These are phyloP conservation scores for Cybosia mesomella DNA, from an alignment of 2,888 invertebrate species.

Conservation along the genomic window DNA sequence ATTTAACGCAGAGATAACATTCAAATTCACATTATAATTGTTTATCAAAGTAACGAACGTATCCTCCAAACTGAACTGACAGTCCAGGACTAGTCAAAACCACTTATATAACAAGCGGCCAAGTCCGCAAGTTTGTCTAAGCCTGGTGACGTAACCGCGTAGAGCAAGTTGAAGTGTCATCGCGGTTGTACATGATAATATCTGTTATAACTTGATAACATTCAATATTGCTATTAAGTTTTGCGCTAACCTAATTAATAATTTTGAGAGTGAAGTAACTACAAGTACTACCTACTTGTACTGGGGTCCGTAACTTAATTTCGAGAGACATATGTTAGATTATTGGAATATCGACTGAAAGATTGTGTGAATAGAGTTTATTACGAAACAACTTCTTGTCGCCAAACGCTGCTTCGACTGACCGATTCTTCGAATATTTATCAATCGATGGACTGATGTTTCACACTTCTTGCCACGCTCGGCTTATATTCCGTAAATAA, in stretches of 20 bases:
- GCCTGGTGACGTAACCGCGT: slow-evolving; percentile 8
- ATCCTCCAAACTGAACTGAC: neutral
- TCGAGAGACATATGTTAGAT: too few relatives aligned
- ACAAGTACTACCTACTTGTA: too few relatives aligned
- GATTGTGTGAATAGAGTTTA: too few relatives aligned
- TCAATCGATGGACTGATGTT: too few relatives aligned
- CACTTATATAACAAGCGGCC: slow-evolving; percentile 20
- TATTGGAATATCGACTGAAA: too few relatives aligned
- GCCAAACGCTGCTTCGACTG: too few relatives aligned
- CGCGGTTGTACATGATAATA: slow-evolving; percentile 11
- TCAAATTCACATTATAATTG: slow-evolving; percentile 12
- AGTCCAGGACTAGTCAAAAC: slow-evolving; percentile 11
- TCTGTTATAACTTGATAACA: slow-evolving; percentile 7
- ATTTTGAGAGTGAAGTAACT: neutral
- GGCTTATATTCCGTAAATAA: too few relatives aligned
- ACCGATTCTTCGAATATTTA: too few relatives aligned
- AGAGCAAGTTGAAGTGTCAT: slow-evolving; percentile 20
- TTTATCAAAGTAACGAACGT: neutral
- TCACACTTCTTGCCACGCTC: too few relatives aligned
- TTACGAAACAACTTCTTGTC: too few relatives aligned
- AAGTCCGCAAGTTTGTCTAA: slow-evolving; percentile 19
- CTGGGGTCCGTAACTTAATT: too few relatives aligned
- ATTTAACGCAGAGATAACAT: neutral
- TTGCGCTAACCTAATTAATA: neutral
- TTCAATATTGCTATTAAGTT: neutral